These are phyloP conservation scores for Ichneumoninae sp. DNA, from an alignment of 2,888 invertebrate genomes.

Conservation along the genomic window DNA sequence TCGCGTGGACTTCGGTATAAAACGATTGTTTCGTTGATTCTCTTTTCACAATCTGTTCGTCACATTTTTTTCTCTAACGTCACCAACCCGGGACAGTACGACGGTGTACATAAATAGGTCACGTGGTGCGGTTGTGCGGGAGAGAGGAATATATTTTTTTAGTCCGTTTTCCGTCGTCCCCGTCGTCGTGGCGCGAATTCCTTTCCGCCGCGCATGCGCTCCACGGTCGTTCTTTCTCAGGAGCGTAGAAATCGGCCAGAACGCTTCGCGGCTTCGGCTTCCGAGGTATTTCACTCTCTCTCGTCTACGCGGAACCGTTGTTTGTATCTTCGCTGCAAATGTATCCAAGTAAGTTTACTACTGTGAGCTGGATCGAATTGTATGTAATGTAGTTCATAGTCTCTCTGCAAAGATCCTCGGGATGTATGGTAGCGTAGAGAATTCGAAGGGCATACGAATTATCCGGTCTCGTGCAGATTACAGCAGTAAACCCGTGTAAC, in stretches of 20 bases:
- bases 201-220: constrained; percentile 28
- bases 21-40: neutral
- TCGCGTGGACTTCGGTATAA: neutral
- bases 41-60: constrained; percentile 5
- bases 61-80: constrained; percentile 56
- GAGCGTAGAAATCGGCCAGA: constrained; percentile 1
- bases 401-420: neutral
- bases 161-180: neutral
- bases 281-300: neutral
- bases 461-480: neutral
- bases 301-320: neutral
- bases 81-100: constrained; percentile 28
- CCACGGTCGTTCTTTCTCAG: neutral
- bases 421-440: neutral
- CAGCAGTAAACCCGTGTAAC: neutral
- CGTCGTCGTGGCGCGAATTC: constrained; percentile 48
- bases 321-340: neutral
- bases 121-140: constrained; percentile 42
- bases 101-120: constrained; percentile 53
- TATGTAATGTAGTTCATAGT: neutral
- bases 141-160: neutral
- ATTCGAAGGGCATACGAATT: neutral
- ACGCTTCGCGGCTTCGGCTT: neutral
- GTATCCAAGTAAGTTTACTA: neutral
- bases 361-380: neutral